Evolutionary conservation across 1,140 invertebrate species (phyloP).

Genomic region (Mizuhopecten yessoensis): DNA sequence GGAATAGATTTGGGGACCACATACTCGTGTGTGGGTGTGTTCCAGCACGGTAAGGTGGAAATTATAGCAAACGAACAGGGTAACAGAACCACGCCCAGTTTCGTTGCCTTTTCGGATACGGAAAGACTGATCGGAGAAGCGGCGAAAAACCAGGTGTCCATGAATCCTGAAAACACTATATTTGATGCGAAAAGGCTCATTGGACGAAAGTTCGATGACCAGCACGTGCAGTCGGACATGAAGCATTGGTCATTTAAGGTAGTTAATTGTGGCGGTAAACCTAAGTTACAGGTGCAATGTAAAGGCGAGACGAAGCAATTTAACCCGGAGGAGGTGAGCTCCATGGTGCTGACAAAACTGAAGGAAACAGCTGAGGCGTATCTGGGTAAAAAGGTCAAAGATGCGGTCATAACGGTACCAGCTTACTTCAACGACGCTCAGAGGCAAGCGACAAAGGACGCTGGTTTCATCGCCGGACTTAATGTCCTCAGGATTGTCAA

Average conservation of each 20-base stretch:
- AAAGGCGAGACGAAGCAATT: constrained; percentile 95
- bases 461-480: constrained; percentile 84
- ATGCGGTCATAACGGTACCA: constrained; percentile 80
- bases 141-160: constrained; percentile 95
- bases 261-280: constrained; percentile 92
- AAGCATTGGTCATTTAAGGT: constrained; percentile 90
- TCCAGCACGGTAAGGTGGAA: constrained; percentile 91
- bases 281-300: constrained; percentile 92
- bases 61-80: constrained; percentile 97
- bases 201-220: constrained; percentile 90
- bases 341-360: constrained; percentile 94
- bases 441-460: constrained; percentile 83
- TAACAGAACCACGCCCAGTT: constrained; percentile 92
- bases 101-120: constrained; percentile 94
- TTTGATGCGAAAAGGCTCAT: constrained; percentile 91
- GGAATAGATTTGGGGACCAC: constrained; percentile 86
- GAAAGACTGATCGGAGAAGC: constrained; percentile 96
- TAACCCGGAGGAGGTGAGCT: constrained; percentile 95
- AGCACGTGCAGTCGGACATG: constrained; percentile 87
- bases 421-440: constrained; percentile 85
- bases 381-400: constrained; percentile 68
- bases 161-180: constrained; percentile 92
- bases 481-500: constrained; percentile 85
- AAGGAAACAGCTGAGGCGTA: constrained; percentile 97
- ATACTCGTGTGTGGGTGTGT: constrained; percentile 85